These are phyloP conservation scores for Enteromius trimaculatus DNA, from an alignment of 2,797 vertebrate species.

Conservation along the genomic window DNA sequence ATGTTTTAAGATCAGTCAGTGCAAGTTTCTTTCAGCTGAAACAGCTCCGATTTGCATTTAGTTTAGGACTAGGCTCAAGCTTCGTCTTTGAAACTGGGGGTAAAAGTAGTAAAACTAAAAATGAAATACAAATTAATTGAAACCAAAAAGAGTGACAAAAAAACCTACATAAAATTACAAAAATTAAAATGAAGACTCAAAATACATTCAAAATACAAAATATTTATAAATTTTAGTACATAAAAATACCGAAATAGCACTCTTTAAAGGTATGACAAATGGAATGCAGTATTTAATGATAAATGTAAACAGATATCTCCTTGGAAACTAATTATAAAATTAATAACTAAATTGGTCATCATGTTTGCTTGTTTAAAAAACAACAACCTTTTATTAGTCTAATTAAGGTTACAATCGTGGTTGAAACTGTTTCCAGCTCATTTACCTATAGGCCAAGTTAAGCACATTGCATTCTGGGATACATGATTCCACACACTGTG, in stretches of 20 bases:
- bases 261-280: neutral
- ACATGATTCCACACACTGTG: neutral
- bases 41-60: too few relatives aligned
- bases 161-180: neutral
- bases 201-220: neutral
- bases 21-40: too few relatives aligned
- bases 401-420: neutral
- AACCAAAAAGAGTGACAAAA: neutral
- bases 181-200: neutral
- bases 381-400: neutral
- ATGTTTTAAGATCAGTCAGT: too few relatives aligned
- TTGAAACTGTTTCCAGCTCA: neutral
- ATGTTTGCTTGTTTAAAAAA: neutral
- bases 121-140: neutral
- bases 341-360: neutral
- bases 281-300: neutral
- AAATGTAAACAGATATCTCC: neutral
- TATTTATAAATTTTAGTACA: neutral
- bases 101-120: neutral
- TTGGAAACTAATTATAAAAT: neutral
- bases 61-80: too few relatives aligned
- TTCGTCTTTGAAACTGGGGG: too few relatives aligned
- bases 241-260: neutral
- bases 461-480: constrained; percentile 3
- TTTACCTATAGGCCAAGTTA: neutral